phyloP scores from a whole-genome alignment of 2,888 invertebrate species.

The Cheilosia impressa region DNA sequence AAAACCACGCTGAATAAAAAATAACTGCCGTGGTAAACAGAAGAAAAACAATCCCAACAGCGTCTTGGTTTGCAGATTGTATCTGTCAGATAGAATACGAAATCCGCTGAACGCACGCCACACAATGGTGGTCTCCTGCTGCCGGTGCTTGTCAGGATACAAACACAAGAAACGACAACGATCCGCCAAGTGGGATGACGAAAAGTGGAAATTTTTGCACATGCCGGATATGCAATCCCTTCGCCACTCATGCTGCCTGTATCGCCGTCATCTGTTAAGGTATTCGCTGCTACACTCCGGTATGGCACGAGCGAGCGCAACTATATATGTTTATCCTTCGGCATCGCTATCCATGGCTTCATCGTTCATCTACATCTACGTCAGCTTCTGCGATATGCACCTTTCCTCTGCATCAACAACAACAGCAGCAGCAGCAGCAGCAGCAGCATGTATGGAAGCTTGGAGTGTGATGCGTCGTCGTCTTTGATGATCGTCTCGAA shows the following conservation, averaged over 20 bases:
- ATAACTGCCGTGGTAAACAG: slow-evolving; percentile 16
- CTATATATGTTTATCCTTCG: slow-evolving; percentile 53
- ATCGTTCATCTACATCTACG: slow-evolving; percentile 29
- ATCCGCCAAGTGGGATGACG: slow-evolving; percentile 65
- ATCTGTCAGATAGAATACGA: slow-evolving; percentile 44
- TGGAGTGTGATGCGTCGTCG: slow-evolving; percentile 56
- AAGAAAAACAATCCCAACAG: slow-evolving; percentile 27
- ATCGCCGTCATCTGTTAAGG: slow-evolving; percentile 54
- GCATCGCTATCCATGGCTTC: slow-evolving; percentile 40
- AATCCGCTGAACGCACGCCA: slow-evolving; percentile 60
- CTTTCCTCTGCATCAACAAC: slow-evolving; percentile 48
- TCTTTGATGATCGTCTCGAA: slow-evolving; percentile 70
- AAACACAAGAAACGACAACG: slow-evolving; percentile 56
- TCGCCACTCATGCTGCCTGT: slow-evolving; percentile 23
- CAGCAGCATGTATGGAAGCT: slow-evolving; percentile 39
- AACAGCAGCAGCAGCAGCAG: slow-evolving; percentile 20
- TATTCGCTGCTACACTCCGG: slow-evolving; percentile 32
- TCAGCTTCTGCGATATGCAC: slow-evolving; percentile 58
- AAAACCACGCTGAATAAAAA: background rate
- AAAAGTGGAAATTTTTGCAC: slow-evolving; percentile 77
- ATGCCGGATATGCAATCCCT: slow-evolving; percentile 78
- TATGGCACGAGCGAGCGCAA: slow-evolving; percentile 67
- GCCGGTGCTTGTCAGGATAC: slow-evolving; percentile 46
- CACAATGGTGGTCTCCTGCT: slow-evolving; percentile 48
- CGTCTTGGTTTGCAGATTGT: slow-evolving; percentile 56